phyloP scores from a whole-genome alignment of 2,888 invertebrate genomes.

The Trachelus troglodyta region DNA sequence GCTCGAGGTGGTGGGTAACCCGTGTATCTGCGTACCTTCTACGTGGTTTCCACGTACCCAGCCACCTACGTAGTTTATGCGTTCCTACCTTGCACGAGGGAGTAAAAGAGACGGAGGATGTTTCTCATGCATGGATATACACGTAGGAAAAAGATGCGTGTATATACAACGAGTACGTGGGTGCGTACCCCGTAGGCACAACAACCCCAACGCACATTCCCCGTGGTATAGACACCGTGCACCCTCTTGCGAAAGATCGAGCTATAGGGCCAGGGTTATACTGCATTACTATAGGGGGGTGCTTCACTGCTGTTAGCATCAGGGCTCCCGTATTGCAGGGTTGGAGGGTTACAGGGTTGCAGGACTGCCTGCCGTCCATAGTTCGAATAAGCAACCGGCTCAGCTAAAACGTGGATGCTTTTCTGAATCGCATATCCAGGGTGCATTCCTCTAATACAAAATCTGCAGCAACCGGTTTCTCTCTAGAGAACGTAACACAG shows the following conservation, averaged over 20 bases:
- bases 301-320: not conserved
- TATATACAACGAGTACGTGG: not conserved
- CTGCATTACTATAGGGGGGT: not conserved
- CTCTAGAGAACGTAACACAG: too few relatives aligned
- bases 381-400: not conserved
- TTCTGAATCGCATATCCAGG: not conserved
- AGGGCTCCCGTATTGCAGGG: not conserved
- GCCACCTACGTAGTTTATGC: not conserved
- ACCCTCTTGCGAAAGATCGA: not conserved
- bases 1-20: slow-evolving; percentile 35
- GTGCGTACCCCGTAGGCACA: not conserved
- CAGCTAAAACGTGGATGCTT: not conserved
- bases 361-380: not conserved
- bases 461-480: not conserved
- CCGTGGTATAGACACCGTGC: not conserved
- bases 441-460: not conserved
- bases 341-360: not conserved
- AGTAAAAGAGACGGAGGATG: not conserved
- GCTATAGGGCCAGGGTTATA: not conserved
- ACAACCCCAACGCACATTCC: not conserved
- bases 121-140: not conserved
- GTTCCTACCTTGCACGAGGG: not conserved
- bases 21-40: slow-evolving; percentile 5
- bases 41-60: not conserved
- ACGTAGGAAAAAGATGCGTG: not conserved